These are phyloP conservation scores for Mionectes macconnelli DNA, from an alignment of 2,113 vertebrate species.

Conservation along the genomic window DNA sequence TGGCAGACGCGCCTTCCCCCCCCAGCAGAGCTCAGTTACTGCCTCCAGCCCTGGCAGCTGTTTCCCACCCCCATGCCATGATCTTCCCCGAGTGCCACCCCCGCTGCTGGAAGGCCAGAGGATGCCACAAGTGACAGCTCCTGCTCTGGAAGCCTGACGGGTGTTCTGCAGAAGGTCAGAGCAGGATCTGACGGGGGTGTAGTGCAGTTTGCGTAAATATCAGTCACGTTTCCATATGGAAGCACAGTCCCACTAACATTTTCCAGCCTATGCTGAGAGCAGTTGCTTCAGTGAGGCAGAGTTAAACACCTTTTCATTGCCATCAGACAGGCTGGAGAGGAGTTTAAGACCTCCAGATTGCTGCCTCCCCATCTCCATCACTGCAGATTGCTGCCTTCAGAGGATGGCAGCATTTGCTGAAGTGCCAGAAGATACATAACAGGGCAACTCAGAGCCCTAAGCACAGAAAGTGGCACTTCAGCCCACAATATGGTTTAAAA, in stretches of 20 bases:
- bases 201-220: not conserved
- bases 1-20: not conserved
- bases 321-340: not conserved
- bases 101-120: not conserved
- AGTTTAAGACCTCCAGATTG: not conserved
- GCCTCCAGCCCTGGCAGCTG: not conserved
- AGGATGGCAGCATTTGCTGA: not conserved
- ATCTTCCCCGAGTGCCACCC: not conserved
- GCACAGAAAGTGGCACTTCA: not conserved
- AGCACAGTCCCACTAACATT: not conserved
- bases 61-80: not conserved
- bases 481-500: not conserved
- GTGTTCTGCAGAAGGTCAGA: not conserved
- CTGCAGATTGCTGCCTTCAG: not conserved
- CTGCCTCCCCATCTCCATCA: too few species aligned
- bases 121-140: not conserved
- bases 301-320: not conserved
- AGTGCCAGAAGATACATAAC: fast-evolving
- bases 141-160: not conserved
- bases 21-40: not conserved
- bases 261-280: not conserved
- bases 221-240: not conserved
- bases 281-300: not conserved
- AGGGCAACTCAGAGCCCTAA: not conserved
- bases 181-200: not conserved